phyloP scores from a whole-genome alignment of 2,888 invertebrate species.

The Cantharis rufa region DNA sequence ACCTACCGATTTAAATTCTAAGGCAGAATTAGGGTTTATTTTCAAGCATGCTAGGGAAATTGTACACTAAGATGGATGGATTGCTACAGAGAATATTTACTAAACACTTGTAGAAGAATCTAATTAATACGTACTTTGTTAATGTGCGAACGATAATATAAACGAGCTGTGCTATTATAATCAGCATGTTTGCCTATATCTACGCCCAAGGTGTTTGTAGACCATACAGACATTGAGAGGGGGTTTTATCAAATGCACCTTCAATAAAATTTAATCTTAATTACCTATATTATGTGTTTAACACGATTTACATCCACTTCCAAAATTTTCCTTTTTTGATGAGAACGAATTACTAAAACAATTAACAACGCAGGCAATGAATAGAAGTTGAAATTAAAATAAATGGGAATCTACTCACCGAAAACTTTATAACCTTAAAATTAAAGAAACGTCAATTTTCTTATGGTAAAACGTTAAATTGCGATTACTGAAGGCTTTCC shows the following conservation, averaged over 20 bases:
- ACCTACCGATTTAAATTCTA: neutral
- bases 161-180: conserved; percentile 41
- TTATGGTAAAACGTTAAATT: neutral
- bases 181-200: conserved; percentile 46
- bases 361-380: neutral
- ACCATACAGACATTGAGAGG: conserved; percentile 71
- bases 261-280: neutral
- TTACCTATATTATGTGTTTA: neutral
- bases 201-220: conserved; percentile 66
- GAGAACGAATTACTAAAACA: neutral
- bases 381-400: neutral
- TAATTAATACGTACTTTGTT: conserved; percentile 38
- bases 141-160: conserved; percentile 44
- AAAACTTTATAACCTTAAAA: neutral
- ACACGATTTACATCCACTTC: neutral
- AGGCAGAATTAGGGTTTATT: neutral
- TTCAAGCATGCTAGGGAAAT: neutral
- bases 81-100: neutral
- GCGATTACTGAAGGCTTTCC: neutral
- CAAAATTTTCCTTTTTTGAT: neutral
- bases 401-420: neutral
- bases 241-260: neutral
- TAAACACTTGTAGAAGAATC: neutral
- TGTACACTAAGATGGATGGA: neutral
- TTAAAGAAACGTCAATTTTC: neutral